phyloP scores from a whole-genome alignment of 1,140 invertebrate genomes.

The Drosophila subpulchrella region DNA sequence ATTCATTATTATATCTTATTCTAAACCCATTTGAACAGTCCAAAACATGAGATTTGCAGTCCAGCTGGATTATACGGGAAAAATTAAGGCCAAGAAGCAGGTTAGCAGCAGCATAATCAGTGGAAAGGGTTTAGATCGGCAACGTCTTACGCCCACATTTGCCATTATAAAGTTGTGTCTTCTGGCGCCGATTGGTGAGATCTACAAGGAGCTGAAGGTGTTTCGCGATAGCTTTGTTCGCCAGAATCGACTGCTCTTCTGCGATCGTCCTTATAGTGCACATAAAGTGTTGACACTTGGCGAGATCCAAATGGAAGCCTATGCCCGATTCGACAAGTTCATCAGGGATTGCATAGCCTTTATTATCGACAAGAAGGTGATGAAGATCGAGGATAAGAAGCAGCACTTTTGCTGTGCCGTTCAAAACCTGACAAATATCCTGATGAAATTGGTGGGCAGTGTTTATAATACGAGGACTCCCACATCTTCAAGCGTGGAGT shows the following conservation, averaged over 20 bases:
- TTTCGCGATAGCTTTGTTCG: constrained; percentile 54
- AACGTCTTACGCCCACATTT: constrained; percentile 32
- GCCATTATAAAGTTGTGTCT: constrained; percentile 63
- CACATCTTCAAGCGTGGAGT: constrained; percentile 43
- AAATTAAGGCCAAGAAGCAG: neutral
- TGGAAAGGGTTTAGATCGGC: neutral
- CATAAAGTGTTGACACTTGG: neutral
- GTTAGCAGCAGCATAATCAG: neutral
- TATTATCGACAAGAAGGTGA: constrained; percentile 51
- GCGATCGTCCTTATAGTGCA: neutral
- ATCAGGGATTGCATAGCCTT: constrained; percentile 40
- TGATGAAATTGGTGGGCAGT: constrained; percentile 58
- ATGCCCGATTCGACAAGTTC: constrained; percentile 49
- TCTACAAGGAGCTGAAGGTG: constrained; percentile 48
- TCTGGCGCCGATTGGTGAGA: constrained; percentile 49
- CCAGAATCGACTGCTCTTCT: constrained; percentile 61
- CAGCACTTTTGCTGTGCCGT: constrained; percentile 56
- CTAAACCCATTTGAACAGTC: constrained; percentile 16
- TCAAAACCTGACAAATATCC: constrained; percentile 59
- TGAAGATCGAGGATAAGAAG: constrained; percentile 37
- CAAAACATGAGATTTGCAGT: constrained; percentile 63
- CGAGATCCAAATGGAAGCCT: constrained; percentile 24
- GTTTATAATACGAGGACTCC: constrained; percentile 52
- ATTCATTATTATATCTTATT: too few relatives aligned
- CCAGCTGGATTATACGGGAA: constrained; percentile 49